A percentile compares a stretch with the other conserved stretches of the same genome.
Evolutionary conservation across 2,113 vertebrate species (phyloP).

Genomic region (Bubo bubo): DNA sequence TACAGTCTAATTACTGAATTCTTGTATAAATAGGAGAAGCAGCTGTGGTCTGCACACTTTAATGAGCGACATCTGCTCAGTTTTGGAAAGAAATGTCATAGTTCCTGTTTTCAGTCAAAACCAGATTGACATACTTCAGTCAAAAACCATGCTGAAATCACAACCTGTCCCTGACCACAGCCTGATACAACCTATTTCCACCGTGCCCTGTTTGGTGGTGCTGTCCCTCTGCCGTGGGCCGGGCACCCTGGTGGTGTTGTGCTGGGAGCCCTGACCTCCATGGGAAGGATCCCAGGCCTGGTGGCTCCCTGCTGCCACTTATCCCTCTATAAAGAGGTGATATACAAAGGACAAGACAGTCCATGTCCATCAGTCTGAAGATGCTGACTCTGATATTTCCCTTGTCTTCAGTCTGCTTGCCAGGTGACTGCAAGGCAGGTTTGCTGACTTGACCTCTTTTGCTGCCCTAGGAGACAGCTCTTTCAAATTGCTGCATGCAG

Average conservation of each 20-base stretch:
- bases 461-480: neutral
- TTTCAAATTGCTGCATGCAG: neutral
- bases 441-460: neutral
- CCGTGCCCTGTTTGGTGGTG: neutral
- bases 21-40: neutral
- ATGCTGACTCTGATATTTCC: neutral
- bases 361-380: neutral
- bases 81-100: neutral
- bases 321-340: neutral
- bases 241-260: rapidly evolving
- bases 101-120: neutral
- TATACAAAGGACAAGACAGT: neutral
- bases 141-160: neutral
- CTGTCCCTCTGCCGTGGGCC: neutral
- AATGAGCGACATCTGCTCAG: neutral
- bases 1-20: neutral
- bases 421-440: neutral
- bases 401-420: neutral
- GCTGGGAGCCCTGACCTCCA: neutral
- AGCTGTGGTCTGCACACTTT: neutral
- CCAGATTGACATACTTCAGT: neutral
- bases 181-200: neutral
- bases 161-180: neutral
- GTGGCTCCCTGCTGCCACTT: neutral
- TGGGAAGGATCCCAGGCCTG: neutral